phyloP scores from a whole-genome alignment of 2,888 invertebrate species.

The Mystacides longicornis region DNA sequence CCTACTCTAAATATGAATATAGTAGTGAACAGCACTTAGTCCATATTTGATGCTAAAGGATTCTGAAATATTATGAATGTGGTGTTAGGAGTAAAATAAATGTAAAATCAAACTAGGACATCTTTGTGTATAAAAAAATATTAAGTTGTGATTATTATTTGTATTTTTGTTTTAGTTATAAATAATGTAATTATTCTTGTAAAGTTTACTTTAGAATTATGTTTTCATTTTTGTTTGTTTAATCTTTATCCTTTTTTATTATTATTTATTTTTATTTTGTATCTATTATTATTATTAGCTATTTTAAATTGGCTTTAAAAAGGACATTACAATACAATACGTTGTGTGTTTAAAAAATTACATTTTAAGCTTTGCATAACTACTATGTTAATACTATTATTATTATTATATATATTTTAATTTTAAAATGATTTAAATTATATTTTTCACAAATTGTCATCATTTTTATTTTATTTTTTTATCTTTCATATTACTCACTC shows the following conservation, averaged over 20 bases:
- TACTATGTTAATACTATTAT: background rate
- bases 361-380: conserved; percentile 1
- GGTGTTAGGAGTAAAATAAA: too few relatives aligned
- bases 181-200: too few relatives aligned
- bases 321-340: conserved; percentile 2
- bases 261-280: background rate
- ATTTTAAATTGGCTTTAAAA: conserved; percentile 2
- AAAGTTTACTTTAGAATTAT: too few relatives aligned
- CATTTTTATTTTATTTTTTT: background rate
- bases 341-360: conserved; percentile 1
- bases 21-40: too few relatives aligned
- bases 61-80: too few relatives aligned
- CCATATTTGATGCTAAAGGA: too few relatives aligned
- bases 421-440: conserved; percentile 2
- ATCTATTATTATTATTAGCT: background rate
- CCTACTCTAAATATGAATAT: too few relatives aligned
- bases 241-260: background rate
- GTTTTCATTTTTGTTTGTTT: too few relatives aligned
- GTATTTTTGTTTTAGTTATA: too few relatives aligned
- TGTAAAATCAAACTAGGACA: too few relatives aligned
- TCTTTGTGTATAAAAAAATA: too few relatives aligned
- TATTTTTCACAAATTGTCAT: conserved; percentile 5
- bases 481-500: background rate
- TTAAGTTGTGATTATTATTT: too few relatives aligned
- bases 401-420: conserved; percentile 2